phyloP scores from a whole-genome alignment of 2,113 vertebrate species.

The Percina caprodes region DNA sequence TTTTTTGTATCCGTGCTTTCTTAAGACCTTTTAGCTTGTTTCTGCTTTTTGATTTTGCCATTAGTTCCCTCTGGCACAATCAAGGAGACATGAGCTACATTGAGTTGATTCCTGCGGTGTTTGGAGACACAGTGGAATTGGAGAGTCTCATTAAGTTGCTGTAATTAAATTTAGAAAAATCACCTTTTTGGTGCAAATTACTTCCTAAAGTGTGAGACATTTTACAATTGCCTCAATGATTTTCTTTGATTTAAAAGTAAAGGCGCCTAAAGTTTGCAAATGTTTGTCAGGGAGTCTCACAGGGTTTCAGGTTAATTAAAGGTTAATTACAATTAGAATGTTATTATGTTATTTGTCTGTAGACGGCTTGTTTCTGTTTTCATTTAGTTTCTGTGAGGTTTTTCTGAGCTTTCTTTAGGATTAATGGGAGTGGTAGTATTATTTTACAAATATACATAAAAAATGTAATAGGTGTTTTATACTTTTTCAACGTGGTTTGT shows the following conservation, averaged over 20 bases:
- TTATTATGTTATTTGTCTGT: neutral
- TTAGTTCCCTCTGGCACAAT: conserved; percentile 21
- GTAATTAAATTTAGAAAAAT: conserved; percentile 67
- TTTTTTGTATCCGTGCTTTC: neutral
- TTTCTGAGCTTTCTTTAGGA: neutral
- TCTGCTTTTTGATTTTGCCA: neutral
- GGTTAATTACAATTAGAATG: conserved; percentile 31
- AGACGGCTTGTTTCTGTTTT: neutral
- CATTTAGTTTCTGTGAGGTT: neutral
- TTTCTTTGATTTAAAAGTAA: conserved; percentile 29
- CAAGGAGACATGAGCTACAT: conserved; percentile 9
- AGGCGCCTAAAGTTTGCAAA: neutral
- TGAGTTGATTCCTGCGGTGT: conserved; percentile 21
- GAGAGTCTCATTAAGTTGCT: conserved; percentile 54
- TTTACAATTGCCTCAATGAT: conserved; percentile 5
- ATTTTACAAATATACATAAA: conserved; percentile 9
- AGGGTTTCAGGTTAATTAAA: conserved; percentile 32
- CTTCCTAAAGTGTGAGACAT: conserved; percentile 31
- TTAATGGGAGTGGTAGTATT: neutral
- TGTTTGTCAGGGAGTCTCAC: conserved; percentile 28
- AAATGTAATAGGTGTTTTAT: neutral
- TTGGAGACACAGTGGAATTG: conserved; percentile 21
- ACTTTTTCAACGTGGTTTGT: neutral
- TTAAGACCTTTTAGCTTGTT: neutral
- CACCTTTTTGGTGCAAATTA: conserved; percentile 51